A percentile compares a stretch with the other conserved stretches of the same genome.
Conservation (phyloP, 2,797 vertebrate species). For the Pterois miles region DNA sequence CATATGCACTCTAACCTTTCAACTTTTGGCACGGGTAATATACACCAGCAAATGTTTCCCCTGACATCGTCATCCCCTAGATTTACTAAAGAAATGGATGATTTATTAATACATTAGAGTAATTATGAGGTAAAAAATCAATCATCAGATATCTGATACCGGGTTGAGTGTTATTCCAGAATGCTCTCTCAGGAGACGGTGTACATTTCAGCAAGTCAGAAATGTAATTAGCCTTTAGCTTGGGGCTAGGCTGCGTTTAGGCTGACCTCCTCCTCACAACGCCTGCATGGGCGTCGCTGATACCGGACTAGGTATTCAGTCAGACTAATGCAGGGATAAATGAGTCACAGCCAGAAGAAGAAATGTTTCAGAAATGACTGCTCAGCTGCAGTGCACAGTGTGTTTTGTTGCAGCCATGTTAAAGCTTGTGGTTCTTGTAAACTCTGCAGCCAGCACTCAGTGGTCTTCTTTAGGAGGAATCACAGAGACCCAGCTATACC, state of each 20-base stretch:
- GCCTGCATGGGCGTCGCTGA: slow-evolving; percentile 61
- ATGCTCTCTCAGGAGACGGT: slow-evolving; percentile 75
- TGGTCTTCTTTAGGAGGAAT: not conserved
- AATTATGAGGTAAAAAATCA: slow-evolving; percentile 81
- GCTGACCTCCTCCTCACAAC: slow-evolving; percentile 53
- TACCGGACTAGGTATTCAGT: slow-evolving; percentile 60
- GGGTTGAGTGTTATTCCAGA: slow-evolving; percentile 77
- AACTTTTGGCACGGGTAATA: slow-evolving; percentile 57
- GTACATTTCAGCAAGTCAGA: slow-evolving; percentile 80
- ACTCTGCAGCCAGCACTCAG: not conserved
- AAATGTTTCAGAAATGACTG: slow-evolving; percentile 30
- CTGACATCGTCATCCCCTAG: slow-evolving; percentile 45
- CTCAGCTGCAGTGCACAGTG: slow-evolving; percentile 19
- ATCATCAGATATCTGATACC: slow-evolving; percentile 77
- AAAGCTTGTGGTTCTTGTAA: slow-evolving; percentile 13
- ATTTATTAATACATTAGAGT: slow-evolving; percentile 82
- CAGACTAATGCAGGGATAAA: slow-evolving; percentile 53
- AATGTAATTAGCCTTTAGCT: slow-evolving; percentile 82
- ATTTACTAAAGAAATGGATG: slow-evolving; percentile 74
- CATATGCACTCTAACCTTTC: slow-evolving; percentile 65
- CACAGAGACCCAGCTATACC: slow-evolving; percentile 2
- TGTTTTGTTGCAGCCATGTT: slow-evolving; percentile 1
- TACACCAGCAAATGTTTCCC: slow-evolving; percentile 61
- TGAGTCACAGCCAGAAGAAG: slow-evolving; percentile 38
- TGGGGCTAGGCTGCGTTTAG: slow-evolving; percentile 58